Conservation (phyloP, 2,113 vertebrate species). For the Cnemophilus loriae region DNA sequence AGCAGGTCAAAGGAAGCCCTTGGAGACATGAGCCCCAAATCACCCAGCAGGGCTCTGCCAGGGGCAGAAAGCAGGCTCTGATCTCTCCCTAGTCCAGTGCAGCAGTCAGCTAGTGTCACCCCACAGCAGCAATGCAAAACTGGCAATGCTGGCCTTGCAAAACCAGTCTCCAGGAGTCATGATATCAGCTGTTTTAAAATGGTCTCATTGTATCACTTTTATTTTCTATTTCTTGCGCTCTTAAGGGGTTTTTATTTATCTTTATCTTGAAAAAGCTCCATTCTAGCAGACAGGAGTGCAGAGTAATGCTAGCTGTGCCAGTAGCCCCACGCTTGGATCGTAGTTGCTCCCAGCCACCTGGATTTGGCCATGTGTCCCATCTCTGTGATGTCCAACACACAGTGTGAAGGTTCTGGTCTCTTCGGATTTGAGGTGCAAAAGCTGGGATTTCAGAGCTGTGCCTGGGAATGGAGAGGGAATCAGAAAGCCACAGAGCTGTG, state of each 20-base stretch:
- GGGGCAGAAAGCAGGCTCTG: rapidly evolving
- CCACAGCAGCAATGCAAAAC: background rate
- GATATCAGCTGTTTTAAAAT: background rate
- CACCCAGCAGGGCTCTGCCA: background rate
- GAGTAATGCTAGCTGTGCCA: background rate
- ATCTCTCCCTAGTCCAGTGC: background rate
- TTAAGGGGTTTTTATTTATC: background rate
- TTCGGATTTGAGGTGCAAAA: background rate
- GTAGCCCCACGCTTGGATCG: background rate
- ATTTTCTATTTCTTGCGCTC: background rate
- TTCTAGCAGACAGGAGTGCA: background rate
- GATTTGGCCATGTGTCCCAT: background rate
- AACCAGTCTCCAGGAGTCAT: background rate
- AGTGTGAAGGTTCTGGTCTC: background rate
- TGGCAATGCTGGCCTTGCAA: background rate
- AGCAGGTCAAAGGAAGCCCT: background rate
- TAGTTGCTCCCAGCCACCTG: background rate
- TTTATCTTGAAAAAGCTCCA: background rate
- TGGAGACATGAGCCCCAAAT: background rate
- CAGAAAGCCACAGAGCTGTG: background rate
- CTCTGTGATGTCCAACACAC: background rate
- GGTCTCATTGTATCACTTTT: background rate
- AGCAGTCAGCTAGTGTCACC: background rate
- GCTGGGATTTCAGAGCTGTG: background rate
- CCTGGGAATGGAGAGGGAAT: background rate